Evolutionary conservation across 2,113 vertebrate species (phyloP), one percentile per base, ranked within the genome.

Genomic region (Puffinus mauretanicus): DNA sequence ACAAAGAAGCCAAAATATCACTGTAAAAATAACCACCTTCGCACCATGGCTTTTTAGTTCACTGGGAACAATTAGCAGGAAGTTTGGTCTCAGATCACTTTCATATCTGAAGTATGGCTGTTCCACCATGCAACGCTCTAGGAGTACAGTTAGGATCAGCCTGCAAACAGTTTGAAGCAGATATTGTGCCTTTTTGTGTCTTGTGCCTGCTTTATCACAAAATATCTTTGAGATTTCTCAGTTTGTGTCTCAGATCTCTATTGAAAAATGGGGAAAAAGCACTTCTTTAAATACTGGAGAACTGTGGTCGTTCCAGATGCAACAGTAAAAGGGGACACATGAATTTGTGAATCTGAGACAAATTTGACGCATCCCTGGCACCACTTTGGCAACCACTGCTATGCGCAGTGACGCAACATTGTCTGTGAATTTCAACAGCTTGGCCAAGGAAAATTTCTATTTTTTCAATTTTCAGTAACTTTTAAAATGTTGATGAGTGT

Each of bases 11-110:
- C 69, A 94, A 95, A 92, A 86, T 78, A 78, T 13, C 61, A 17
- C 42, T 75, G 60, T 70, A 81, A 92, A 94, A 95, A 95, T 93
- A 96, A 89, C 38, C 25, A 47, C 34, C 40, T 86, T 96, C 16
- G 1, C 61, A 83, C 58, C 27, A 14, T 57, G 72, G 64, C 58
- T 93, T 92, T 96, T 70, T 80, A 80, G 75, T 73, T 90, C 67
- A 38, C 34, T 32, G 64, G 66, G 67, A 96, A 64, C 20, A 83
- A 75, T 54, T 64, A 94, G 26, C 61, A 47, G 4, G 0, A 91
- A 91, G 36, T 69, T 86, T 71, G 26, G 24, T 75, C 52, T 93
- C 55, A 47, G 90, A 57, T 75, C 26, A 67, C 49, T 75, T 72
- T 65, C 67, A 52, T 60, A 52, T 67, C 66, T 84, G 34, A 73